These are phyloP conservation scores for Hiodon tergisus DNA, from an alignment of 2,113 vertebrate species.

Conservation along the genomic window DNA sequence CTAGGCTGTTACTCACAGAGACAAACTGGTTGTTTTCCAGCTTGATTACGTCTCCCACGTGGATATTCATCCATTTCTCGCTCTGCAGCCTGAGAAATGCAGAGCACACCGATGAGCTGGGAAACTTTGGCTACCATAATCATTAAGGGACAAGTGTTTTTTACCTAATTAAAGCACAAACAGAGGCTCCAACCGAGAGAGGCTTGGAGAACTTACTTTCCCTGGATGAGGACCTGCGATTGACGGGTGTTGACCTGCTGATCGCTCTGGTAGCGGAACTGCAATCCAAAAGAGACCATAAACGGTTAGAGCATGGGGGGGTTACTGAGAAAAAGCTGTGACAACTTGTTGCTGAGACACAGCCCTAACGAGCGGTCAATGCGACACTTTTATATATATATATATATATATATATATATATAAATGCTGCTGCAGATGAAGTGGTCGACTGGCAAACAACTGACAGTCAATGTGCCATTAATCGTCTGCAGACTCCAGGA, in stretches of 20 bases:
- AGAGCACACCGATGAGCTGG: too few relatives aligned
- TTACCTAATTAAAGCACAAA: too few relatives aligned
- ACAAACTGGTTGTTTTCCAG: slow-evolving; percentile 70
- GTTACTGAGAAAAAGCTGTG: background rate
- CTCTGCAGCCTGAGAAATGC: slow-evolving; percentile 48
- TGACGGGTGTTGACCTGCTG: slow-evolving; percentile 61
- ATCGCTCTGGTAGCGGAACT: slow-evolving; percentile 65
- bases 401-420: too few relatives aligned
- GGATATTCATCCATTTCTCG: slow-evolving; percentile 65
- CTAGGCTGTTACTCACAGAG: slow-evolving; percentile 58
- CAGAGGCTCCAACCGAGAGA: too few relatives aligned
- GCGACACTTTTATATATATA: too few relatives aligned
- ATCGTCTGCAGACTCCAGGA: too few relatives aligned
- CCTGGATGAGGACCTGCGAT: slow-evolving; percentile 55
- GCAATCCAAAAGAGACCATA: slow-evolving; percentile 28
- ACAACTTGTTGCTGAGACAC: too few relatives aligned
- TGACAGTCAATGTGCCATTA: too few relatives aligned
- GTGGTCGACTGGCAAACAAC: too few relatives aligned
- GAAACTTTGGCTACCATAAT: background rate
- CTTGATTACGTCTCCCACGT: slow-evolving; percentile 61
- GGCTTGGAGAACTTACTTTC: slow-evolving; percentile 55
- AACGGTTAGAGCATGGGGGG: background rate
- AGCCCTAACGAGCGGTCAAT: too few relatives aligned
- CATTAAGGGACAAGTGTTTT: too few relatives aligned
- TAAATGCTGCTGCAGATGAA: too few relatives aligned